Percentiles rank a stretch among this genome's conserved stretches.
These are phyloP conservation scores for Pongo abelii DNA, from an alignment of 2,113 vertebrate genomes.

Conservation along the genomic window DNA sequence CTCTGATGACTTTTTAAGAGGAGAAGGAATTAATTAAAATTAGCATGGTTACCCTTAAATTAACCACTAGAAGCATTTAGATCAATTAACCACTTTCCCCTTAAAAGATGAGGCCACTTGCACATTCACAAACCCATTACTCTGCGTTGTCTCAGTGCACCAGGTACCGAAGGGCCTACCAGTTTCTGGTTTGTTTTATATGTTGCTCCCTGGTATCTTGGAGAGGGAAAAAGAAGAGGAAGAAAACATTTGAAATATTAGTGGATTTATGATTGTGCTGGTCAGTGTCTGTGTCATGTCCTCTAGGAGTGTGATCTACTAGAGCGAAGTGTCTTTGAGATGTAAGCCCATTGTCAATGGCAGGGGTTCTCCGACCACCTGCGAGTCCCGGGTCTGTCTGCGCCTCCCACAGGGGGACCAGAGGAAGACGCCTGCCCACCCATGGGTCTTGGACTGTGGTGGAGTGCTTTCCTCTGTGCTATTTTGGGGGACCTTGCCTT, in stretches of 20 bases:
- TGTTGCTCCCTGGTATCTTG: background rate
- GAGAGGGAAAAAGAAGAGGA: background rate
- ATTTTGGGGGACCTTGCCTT: background rate
- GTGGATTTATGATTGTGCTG: background rate
- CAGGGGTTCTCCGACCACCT: background rate
- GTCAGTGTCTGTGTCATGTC: background rate
- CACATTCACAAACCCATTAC: background rate
- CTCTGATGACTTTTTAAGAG: background rate
- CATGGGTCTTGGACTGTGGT: accelerated
- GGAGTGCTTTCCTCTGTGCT: background rate
- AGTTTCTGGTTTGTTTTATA: background rate
- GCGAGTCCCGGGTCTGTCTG: too few species aligned
- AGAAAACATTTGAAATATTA: background rate
- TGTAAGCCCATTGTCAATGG: background rate
- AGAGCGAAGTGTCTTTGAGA: background rate
- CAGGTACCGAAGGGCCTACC: background rate
- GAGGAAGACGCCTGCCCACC: background rate
- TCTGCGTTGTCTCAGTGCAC: accelerated
- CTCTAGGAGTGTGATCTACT: background rate
- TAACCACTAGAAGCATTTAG: background rate
- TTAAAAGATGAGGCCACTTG: background rate
- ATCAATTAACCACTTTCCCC: background rate
- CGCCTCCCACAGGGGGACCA: background rate
- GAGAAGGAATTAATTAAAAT: background rate
- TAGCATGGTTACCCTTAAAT: background rate